A percentile compares a stretch with the other conserved stretches of the same genome.
Conservation (phyloP, 2,888 invertebrate genomes). For the Ectemnius cavifrons region DNA sequence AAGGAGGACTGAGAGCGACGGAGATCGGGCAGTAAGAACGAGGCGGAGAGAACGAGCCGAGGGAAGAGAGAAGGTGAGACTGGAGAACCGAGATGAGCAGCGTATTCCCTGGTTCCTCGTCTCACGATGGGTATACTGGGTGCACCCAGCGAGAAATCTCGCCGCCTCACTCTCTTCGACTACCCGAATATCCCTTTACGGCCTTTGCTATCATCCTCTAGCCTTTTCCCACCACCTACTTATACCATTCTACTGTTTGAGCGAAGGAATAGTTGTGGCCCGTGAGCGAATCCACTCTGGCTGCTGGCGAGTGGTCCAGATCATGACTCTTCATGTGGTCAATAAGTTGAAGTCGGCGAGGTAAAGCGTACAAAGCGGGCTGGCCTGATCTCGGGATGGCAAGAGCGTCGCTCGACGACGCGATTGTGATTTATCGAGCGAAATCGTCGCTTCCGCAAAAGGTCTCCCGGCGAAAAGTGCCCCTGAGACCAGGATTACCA, state of each 20-base stretch:
- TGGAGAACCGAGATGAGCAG: slow-evolving; percentile 50
- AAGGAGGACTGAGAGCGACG: slow-evolving; percentile 25
- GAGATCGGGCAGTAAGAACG: slow-evolving; percentile 36
- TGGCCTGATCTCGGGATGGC: slow-evolving; percentile 5
- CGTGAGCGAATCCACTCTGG: background rate
- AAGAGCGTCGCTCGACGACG: slow-evolving; percentile 6
- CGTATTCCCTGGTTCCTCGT: slow-evolving; percentile 57
- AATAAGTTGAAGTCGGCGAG: background rate
- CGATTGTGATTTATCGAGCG: slow-evolving; percentile 23
- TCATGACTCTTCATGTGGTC: background rate
- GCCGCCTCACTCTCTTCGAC: slow-evolving; percentile 18
- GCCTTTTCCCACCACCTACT: slow-evolving; percentile 7
- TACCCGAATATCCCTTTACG: slow-evolving; percentile 1
- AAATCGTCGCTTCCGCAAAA: slow-evolving; percentile 8
- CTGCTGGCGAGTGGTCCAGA: background rate
- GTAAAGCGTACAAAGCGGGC: background rate
- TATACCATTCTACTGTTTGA: no score
- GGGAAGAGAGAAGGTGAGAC: slow-evolving; percentile 31
- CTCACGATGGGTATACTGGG: slow-evolving; percentile 58
- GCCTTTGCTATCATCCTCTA: background rate
- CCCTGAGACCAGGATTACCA: slow-evolving; percentile 12
- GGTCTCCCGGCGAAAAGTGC: slow-evolving; percentile 17
- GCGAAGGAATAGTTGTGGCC: no score
- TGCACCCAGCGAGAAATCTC: slow-evolving; percentile 57
- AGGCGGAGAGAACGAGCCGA: slow-evolving; percentile 19